Evolutionary conservation across 2,797 vertebrate species (phyloP), one percentile per base, ranked within the genome.

Genomic region (Pseudomugil gertrudae): DNA sequence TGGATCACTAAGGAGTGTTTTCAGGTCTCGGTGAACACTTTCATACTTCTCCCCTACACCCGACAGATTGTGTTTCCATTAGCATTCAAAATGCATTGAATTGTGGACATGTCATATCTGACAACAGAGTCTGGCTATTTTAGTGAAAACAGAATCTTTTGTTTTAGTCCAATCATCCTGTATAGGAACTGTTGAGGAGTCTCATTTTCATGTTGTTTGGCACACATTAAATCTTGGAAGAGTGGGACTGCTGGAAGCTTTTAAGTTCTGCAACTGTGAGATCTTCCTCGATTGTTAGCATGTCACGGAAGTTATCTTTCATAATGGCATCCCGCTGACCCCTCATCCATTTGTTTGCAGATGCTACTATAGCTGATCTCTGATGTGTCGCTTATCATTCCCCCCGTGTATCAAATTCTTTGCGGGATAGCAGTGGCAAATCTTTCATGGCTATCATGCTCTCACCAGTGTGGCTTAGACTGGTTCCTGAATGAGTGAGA

Each of bases 281-380:
- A 1, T 65, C 72, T 8, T 79, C 59, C 7, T 74, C 72, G 3
- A 40, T 78, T 1, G 60, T 4, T 0, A 78, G 50, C 79, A 67
- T 74, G 5, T 77, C 74, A 29, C 29, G 29, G 29, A 29, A 29
- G 29, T 29, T 29, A 29, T 5, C 29, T 29, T 3, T 3, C 29
- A 3, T 29, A 5, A 29, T 29, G 29, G 29, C 29, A 29, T n/a
- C n/a, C n/a, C n/a, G n/a, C n/a, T n/a, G n/a, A n/a, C n/a, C 76
- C 65, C 17, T 27, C n/a, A 2, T 79, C 57, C 29, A 66, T 82
- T 11, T 82, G 65, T 33, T 76, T 66, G 1, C 48, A 51, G 24
- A 83, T 56, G 7, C 9, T 78, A 2, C 19, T 52, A n/a, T 70
- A 78, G 3, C 14, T 75, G 24, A 74, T 36, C 1, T 72, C 64